Conservation (phyloP, 1,140 invertebrate species). For the Euschistus heros region DNA sequence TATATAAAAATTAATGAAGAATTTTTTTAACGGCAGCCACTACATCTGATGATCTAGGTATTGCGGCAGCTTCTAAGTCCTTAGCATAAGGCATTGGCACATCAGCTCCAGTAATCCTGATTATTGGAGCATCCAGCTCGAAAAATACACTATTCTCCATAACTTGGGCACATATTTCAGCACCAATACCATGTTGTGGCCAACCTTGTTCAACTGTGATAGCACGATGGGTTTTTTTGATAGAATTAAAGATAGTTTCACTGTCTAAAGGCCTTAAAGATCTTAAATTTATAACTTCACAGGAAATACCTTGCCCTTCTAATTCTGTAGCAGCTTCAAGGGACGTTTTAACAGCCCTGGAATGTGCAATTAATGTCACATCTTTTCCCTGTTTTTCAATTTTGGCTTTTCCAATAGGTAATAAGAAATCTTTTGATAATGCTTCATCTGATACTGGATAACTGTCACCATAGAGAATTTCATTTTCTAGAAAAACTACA, state of each 20-base stretch:
- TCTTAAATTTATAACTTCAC: slow-evolving; percentile 94
- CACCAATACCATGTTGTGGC: slow-evolving; percentile 88
- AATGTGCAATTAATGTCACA: slow-evolving; percentile 89
- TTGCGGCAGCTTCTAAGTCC: slow-evolving; percentile 63
- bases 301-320: slow-evolving; percentile 73
- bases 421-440: slow-evolving; percentile 77
- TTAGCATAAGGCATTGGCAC: slow-evolving; percentile 95
- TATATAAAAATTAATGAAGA: slow-evolving; percentile 35
- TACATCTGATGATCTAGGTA: slow-evolving; percentile 63
- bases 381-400: slow-evolving; percentile 66
- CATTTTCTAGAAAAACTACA: slow-evolving; percentile 95
- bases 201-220: slow-evolving; percentile 93
- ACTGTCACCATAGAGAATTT: slow-evolving; percentile 82
- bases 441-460: slow-evolving; percentile 90
- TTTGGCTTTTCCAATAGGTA: slow-evolving; percentile 86
- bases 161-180: slow-evolving; percentile 88
- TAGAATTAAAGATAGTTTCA: slow-evolving; percentile 77
- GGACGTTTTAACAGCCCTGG: slow-evolving; percentile 75
- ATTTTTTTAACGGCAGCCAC: slow-evolving; percentile 54
- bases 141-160: slow-evolving; percentile 94
- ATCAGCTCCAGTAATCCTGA: slow-evolving; percentile 89
- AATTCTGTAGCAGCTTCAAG: slow-evolving; percentile 86
- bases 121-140: slow-evolving; percentile 88
- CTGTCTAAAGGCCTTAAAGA: slow-evolving; percentile 88
- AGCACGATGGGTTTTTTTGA: slow-evolving; percentile 90